Base-by-base conservation (phyloP, 1,140 invertebrate genomes). In the Conopomorpha cramerella region DNA sequence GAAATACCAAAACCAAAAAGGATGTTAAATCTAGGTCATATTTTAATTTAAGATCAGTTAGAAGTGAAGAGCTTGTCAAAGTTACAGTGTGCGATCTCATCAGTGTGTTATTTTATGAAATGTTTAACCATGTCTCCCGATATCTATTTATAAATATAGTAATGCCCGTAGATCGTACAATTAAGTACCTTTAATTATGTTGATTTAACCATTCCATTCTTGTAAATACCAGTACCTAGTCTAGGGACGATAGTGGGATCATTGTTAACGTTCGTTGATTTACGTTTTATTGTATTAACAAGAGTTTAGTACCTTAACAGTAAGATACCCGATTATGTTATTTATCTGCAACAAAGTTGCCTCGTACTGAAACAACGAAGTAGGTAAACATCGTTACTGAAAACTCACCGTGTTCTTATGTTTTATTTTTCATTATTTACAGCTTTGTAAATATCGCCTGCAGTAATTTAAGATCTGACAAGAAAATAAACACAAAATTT, bases 1-100 rank as follows among this genome's bases (percentile, higher is more conserved):
- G 58, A 71, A 74, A 65, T 68, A 55, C 49, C 56, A 63, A 72
- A 68, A 72, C 70, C 71, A 72, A 76, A 76, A 63, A 68, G 57
- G 55, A 63, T 55, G 43, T 63, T 55, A 51, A 58, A 54, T 64
- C 52, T 66, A 71, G 62, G 56, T 68, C 61, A 65, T 67, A 71
- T 72, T 76, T 76, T 76, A 76, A n/a, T n/a, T 76, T 72, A 58
- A 48, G 59, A 48, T 53, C 53, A 66, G 49, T 59, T 59, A 48
- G 38, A 31, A 45, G 54, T 58, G 46, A 57, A 50, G 46, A 55
- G 51, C 60, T 35, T 59, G 59, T 64, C 68, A n/a, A n/a, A n/a
- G n/a, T n/a, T n/a, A n/a, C n/a, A n/a, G 65, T 55, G 60, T 63
- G 62, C 58, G 65, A 76, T 72, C 62, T 76, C 71, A 72, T 63